Evolutionary conservation across 2,797 vertebrate genomes (phyloP), one percentile per base, ranked within the genome.

Genomic region (Malurus splendens): DNA sequence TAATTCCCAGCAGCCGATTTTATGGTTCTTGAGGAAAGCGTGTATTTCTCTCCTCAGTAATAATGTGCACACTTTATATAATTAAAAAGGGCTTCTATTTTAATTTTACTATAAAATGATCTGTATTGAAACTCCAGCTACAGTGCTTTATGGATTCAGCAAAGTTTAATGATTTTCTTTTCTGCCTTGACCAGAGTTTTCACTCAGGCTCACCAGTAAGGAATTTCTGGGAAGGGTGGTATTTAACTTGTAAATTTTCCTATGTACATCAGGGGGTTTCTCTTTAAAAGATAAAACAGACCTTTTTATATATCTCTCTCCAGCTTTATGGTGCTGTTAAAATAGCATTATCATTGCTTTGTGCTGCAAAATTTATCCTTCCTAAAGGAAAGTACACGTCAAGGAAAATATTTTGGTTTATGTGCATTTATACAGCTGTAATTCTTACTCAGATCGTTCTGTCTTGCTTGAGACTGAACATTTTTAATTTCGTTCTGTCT

Each of bases 81-180:
- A 95, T 95, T 95, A 95, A 95, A 95, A 93, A 95, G 89, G 79
- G 70, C 86, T 94, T 91, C 91, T 94, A 91, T 94, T 96, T 96
- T 95, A 94, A 94, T 94, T 95, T 95, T 87, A 72, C 83, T 82
- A 70, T 89, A 85, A 94, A 96, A 73, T 92, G 65, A 87, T 93
- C 92, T 86, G 79, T 89, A 90, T 89, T 89, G 91, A 90, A 92
- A 83, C 62, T 75, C 48, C 27, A 47, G 72, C 90, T 86, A 56
- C 1, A 2, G 83, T 78, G 77, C 79, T 89, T 87, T 82, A 75
- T 87, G 59, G 66, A 65, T 93, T 83, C 89, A 64, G 44, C 52
- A 13, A 64, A 78, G 54, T 84, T 86, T 86, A 87, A 91, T 80
- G 67, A 89, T 89, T 92, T 90, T 86, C 79, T 90, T 59, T 82